phyloP scores from a whole-genome alignment of 2,888 invertebrate species.

The Macrosoma leucophasiata region DNA sequence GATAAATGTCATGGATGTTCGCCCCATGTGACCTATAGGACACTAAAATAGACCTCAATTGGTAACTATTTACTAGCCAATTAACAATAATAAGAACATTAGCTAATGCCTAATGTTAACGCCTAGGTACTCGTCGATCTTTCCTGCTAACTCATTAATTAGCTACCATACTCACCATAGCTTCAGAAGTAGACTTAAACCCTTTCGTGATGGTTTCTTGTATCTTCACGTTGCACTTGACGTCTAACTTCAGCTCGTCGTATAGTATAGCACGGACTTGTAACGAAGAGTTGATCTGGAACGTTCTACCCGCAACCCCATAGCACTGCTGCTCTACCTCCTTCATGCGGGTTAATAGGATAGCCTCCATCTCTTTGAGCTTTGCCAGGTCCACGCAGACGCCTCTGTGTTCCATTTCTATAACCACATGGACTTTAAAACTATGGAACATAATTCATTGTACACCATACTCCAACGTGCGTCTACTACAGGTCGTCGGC shows the following conservation, averaged over 20 bases:
- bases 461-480: too few species aligned
- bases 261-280: constrained; percentile 62
- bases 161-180: constrained; percentile 54
- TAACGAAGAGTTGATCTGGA: constrained; percentile 55
- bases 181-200: constrained; percentile 64
- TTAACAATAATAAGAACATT: too few species aligned
- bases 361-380: constrained; percentile 48
- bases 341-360: constrained; percentile 41
- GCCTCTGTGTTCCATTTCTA: constrained; percentile 61
- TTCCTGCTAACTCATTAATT: too few species aligned
- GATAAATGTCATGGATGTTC: too few species aligned
- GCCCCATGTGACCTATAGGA: too few species aligned
- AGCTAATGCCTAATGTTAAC: too few species aligned
- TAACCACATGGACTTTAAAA: too few species aligned
- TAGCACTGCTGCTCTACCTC: constrained; percentile 49
- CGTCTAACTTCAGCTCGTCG: constrained; percentile 60
- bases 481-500: too few species aligned
- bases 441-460: too few species aligned
- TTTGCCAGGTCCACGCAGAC: constrained; percentile 45
- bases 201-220: constrained; percentile 48
- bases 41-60: too few species aligned
- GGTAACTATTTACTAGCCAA: too few species aligned
- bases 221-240: constrained; percentile 46
- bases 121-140: too few species aligned
- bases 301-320: constrained; percentile 48